Base-by-base conservation (phyloP, 2,797 vertebrate species). In the Manis crassicaudata region DNA sequence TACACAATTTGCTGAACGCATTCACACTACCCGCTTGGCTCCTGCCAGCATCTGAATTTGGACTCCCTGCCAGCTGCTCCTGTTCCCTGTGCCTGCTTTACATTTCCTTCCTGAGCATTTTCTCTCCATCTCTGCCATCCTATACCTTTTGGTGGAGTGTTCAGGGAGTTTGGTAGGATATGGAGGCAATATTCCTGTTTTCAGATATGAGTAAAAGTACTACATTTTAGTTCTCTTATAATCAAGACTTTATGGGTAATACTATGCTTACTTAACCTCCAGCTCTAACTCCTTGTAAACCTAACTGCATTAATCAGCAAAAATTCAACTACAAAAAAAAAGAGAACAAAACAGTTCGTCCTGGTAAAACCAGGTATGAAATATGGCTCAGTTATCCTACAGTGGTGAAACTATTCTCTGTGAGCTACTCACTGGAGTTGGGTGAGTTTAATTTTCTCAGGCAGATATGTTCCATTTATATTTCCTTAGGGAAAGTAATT, bases 401-500 rank as follows among this genome's bases (percentile, higher is more conserved):
- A 16, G 3, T 92, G 68, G 13, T 76, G 54, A 92, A 76, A 21
- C 70, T 84, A 13, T 95, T 90, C 63, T 90, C 43, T 70, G 32
- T 94, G 79, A 70, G 60, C 54, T 76, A 56, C 83, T 94, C 60
- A 68, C 37, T 83, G 10, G 52, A 93, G 88, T 40, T 91, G 58
- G 20, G 52, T 83, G 29, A 92, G 89, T 93, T 46, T 95, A 88
- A 85, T 88, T 92, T 94, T 70, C 80, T 77, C 62, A 91, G 56
- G 87, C 56, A 94, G n/a, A 62, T 90, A 21, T 75, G 43, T 89
- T 79, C 76, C 82, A 83, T 60, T 92, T 94, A 56, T 90, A 90
- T 80, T 94, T 97, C 88, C 91, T 94, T 86, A 87, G 86, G 88
- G 68, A 89, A 95, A 35, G n/a, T 75, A 83, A 82, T 63, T 91